Evolutionary conservation across 2,797 vertebrate species (phyloP), one percentile per base, ranked within the genome.

Genomic region (Acipenser transmontanus): DNA sequence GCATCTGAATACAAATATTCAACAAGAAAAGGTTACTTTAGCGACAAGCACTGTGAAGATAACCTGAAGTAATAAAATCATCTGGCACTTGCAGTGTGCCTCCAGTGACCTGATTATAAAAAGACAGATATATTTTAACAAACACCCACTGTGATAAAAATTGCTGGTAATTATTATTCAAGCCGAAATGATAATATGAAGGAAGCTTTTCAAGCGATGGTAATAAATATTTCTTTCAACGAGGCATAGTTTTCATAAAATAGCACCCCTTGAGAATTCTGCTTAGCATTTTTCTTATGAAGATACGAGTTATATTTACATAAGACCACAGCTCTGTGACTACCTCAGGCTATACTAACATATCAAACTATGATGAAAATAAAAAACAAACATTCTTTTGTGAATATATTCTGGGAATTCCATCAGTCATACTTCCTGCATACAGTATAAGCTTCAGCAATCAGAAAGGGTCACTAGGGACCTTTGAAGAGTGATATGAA

Each of bases 391-490:
- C 14, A 13, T 13, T 66, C 34, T n/a, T 66, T 56, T 54, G 20
- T 71, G 63, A 71, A 72, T 69, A 34, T 70, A 68, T 17, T 49
- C 51, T 65, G 69, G 66, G 49, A 54, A 69, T 76, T 72, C 67
- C 78, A 83, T 81, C 77, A 76, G 78, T 84, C 82, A 78, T 69
- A 59, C 64, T 73, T 74, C 49, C 73, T 69, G 73, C 59, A 17
- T 7, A 64, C 11, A 9, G 62, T 67, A 74, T 56, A 65, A 73
- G 50, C 73, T 70, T 64, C 49, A 69, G 63, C 68, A 66, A 71
- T 49, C 20, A 62, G 47, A 20, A 47, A n/a, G 9, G 68, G 51
- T 59, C 69, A 71, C 68, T 70, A 74, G 62, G 62, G 69, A 70
- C 71, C 72, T 72, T 66, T 63, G 47, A 68, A 73, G 77, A 61